phyloP scores from a whole-genome alignment of 1,140 invertebrate species.

The Oryctes rhinoceros region DNA sequence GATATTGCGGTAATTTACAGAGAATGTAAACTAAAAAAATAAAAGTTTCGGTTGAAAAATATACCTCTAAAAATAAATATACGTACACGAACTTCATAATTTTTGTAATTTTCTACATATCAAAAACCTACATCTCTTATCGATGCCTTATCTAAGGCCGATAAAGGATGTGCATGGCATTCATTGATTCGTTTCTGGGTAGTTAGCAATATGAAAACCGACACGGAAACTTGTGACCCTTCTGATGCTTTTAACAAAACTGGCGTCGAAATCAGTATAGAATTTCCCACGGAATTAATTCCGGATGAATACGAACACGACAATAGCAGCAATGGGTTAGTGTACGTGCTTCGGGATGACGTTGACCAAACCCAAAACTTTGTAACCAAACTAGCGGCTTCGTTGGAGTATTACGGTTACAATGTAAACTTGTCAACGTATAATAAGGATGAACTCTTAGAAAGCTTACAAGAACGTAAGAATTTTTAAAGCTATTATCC shows the following conservation, averaged over 20 bases:
- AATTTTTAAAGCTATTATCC: no score
- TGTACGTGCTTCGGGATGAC: conserved; percentile 45
- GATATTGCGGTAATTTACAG: no score
- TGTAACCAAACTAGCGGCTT: background rate
- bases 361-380: background rate
- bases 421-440: conserved; percentile 20
- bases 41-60: no score
- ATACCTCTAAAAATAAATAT: no score
- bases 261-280: background rate
- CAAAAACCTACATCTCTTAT: background rate
- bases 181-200: background rate
- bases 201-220: background rate
- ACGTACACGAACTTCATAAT: no score
- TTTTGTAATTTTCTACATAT: no score
- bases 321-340: conserved; percentile 42
- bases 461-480: conserved; percentile 19
- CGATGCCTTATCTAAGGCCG: background rate
- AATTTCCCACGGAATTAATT: conserved; percentile 49
- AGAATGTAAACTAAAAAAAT: no score
- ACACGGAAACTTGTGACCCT: background rate
- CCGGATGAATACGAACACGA: conserved; percentile 51
- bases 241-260: background rate
- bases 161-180: background rate
- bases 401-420: background rate
- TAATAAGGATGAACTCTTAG: background rate